Conservation (phyloP, 2,113 vertebrate species). For the Okapia johnstoni region DNA sequence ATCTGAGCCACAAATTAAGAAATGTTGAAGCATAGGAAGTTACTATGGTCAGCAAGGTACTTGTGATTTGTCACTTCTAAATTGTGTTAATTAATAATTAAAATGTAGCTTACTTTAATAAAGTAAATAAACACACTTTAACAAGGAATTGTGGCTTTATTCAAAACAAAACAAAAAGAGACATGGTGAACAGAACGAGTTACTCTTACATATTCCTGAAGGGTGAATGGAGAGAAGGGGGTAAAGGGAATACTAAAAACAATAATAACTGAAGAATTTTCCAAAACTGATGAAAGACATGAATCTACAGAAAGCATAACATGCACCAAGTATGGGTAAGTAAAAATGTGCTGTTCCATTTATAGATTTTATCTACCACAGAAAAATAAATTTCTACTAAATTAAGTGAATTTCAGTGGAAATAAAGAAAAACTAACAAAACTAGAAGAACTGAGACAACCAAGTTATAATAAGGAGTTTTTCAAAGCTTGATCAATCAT, state of each 20-base stretch:
- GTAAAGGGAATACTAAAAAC: background rate
- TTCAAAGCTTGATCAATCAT: background rate
- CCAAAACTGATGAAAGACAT: background rate
- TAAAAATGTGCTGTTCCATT: background rate
- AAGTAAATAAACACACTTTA: background rate
- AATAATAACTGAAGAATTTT: background rate
- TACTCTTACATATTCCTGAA: background rate
- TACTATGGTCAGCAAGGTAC: background rate
- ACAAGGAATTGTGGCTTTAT: background rate
- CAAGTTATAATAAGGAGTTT: background rate
- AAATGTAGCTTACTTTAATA: background rate
- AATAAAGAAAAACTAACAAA: background rate
- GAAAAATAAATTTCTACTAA: background rate
- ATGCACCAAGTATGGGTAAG: background rate
- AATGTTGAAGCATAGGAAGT: background rate
- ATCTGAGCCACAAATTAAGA: background rate
- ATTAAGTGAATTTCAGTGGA: background rate
- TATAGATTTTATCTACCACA: background rate
- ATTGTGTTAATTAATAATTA: background rate
- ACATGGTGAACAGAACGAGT: background rate
- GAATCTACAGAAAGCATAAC: background rate
- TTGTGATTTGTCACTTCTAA: background rate
- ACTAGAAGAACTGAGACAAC: background rate
- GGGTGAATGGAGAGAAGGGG: background rate
- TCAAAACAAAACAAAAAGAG: conserved; percentile 4